These are phyloP conservation scores for Danio aesculapii DNA, from an alignment of 2,797 vertebrate genomes.

Conservation along the genomic window DNA sequence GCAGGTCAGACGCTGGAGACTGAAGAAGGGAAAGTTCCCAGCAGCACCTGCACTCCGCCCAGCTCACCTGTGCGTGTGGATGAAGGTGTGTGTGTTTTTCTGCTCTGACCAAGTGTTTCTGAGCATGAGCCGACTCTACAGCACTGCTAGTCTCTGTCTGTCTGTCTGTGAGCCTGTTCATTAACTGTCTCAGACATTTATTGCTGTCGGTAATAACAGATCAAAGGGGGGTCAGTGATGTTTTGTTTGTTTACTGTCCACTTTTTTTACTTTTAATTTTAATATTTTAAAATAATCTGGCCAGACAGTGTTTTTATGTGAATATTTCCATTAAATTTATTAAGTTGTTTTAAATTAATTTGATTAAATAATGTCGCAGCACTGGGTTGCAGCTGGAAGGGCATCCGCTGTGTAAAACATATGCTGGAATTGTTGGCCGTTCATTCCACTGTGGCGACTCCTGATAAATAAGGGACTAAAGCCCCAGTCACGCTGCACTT, in stretches of 20 bases:
- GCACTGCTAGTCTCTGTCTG: constrained; percentile 52
- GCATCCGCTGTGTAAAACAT: too few species aligned
- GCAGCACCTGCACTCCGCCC: constrained; percentile 86
- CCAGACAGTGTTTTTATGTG: too few species aligned
- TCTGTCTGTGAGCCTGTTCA: constrained; percentile 66
- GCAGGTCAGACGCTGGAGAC: constrained; percentile 76
- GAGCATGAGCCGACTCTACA: constrained; percentile 67
- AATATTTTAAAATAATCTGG: too few species aligned
- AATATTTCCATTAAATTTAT: too few species aligned
- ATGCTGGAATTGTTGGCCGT: too few species aligned
- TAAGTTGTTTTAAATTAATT: too few species aligned
- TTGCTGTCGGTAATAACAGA: constrained; percentile 81
- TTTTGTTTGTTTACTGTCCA: not conserved
- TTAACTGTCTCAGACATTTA: constrained; percentile 72
- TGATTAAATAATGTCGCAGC: too few species aligned
- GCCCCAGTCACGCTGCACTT: too few species aligned
- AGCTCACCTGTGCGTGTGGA: constrained; percentile 89
- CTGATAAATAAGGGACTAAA: too few species aligned
- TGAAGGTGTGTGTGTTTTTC: constrained; percentile 83
- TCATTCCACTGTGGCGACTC: too few species aligned
- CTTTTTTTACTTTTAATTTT: too few species aligned
- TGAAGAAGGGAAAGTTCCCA: constrained; percentile 79
- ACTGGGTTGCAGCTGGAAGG: too few species aligned
- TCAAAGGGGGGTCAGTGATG: constrained; percentile 70
- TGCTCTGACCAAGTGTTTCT: not conserved